A percentile compares a stretch with the other conserved stretches of the same genome.
phyloP scores from a whole-genome alignment of 2,797 vertebrate genomes.

The Macrochelys suwanniensis region DNA sequence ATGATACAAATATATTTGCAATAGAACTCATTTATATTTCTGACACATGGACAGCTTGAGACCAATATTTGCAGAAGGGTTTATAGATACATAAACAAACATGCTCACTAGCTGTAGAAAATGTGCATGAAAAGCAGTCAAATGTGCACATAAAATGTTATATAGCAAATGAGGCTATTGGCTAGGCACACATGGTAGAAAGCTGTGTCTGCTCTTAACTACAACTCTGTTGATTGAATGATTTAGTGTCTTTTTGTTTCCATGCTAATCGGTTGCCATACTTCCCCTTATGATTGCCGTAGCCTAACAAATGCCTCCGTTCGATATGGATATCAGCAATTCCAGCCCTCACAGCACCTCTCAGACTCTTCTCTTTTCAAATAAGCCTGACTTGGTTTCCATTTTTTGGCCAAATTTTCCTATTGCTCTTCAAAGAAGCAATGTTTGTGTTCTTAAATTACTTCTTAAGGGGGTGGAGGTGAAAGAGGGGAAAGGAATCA shows the following conservation, averaged over 20 bases:
- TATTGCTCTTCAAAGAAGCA: slow-evolving; percentile 4
- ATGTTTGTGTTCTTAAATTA: background rate
- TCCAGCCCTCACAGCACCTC: background rate
- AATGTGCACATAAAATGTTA: slow-evolving; percentile 59
- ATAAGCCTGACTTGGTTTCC: background rate
- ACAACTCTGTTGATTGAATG: slow-evolving; percentile 27
- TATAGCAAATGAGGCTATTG: slow-evolving; percentile 46
- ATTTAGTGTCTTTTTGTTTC: slow-evolving; percentile 9
- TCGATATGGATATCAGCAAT: background rate
- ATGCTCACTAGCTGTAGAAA: slow-evolving; percentile 70
- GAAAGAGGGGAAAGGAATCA: background rate
- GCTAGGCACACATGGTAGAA: slow-evolving; percentile 53
- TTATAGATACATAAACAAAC: slow-evolving; percentile 67
- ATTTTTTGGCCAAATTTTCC: background rate
- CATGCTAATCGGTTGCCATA: background rate
- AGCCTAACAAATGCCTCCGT: background rate
- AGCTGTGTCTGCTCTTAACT: slow-evolving; percentile 41
- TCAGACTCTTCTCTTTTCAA: slow-evolving; percentile 1
- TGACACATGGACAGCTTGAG: slow-evolving; percentile 59
- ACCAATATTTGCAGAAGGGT: slow-evolving; percentile 66
- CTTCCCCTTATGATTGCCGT: slow-evolving; percentile 48
- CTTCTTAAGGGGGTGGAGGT: background rate
- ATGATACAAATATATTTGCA: slow-evolving; percentile 63
- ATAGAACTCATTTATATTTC: slow-evolving; percentile 55
- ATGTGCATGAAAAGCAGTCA: slow-evolving; percentile 68